Base-by-base conservation (phyloP, 2,888 invertebrate species). In the Catocala sponsa region DNA sequence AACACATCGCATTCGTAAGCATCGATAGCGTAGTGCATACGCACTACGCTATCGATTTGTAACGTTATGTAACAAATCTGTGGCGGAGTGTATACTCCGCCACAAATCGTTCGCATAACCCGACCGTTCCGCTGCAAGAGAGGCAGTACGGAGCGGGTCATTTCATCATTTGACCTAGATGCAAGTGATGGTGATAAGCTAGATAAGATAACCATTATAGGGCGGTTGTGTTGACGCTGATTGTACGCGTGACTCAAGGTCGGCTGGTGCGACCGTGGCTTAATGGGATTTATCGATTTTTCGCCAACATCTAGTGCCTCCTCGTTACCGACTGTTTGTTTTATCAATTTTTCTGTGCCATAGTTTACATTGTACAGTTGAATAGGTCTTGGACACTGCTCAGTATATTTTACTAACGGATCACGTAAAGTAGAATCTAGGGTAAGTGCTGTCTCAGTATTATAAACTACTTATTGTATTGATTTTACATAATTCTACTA, bases 161-260 rank as follows among this genome's bases (percentile, higher is more conserved):
- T 88, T 87, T 86, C 88, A 78, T 80, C 86, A 88, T 74, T 74
- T 76, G 86, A 82, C 85, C 88, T 80, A 82, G 74, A 82, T 86
- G 70, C 70, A 65, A 59, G 56, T 63, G 78, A 76, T 78, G 74
- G 48, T 73, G 89, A 89, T 86, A 83, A 49, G 33, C 82, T 48
- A 44, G 86, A 85, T 89, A 84, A 73, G 70, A 69, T 71, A 76
- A 72, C 62, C 64, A 72, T 76, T 68, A 70, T 70, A 66, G 65
- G 75, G 50, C 76, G 57, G 67, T 75, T 74, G 68, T 82, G 86
- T 83, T 84, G 84, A 76, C 80, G 71, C 76, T 78, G 81, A 82
- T 82, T 82, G 70, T 65, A 62, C 32, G 52, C 46, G 60, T 59
- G 70, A 63, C 69, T 71, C 80, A 77, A 81, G 79, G 81, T 59